These are phyloP conservation scores for Agonopterix arenella DNA, from an alignment of 2,888 invertebrate species.

Conservation along the genomic window DNA sequence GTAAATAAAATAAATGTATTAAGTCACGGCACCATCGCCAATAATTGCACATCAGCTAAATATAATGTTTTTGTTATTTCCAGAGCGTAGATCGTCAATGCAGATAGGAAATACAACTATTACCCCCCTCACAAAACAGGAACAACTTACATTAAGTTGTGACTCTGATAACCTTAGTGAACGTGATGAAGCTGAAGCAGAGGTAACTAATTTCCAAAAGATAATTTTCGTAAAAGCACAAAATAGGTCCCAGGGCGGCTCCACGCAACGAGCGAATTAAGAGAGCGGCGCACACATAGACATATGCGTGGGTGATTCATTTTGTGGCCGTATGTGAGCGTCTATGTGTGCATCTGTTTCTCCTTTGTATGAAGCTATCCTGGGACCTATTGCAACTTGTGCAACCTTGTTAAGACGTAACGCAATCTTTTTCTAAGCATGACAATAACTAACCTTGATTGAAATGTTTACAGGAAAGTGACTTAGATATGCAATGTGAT, in stretches of 20 bases:
- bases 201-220: slow-evolving; percentile 45
- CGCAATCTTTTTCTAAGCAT: no score
- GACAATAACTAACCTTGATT: no score
- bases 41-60: background rate
- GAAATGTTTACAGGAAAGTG: slow-evolving; percentile 58
- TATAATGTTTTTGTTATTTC: slow-evolving; percentile 17
- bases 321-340: no score
- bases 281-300: no score
- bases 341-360: no score
- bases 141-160: slow-evolving; percentile 78
- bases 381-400: no score
- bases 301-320: no score
- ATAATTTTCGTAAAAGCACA: background rate
- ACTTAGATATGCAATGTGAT: slow-evolving; percentile 72
- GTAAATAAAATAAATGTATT: slow-evolving; percentile 26
- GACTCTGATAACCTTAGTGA: slow-evolving; percentile 84
- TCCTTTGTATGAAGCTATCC: no score
- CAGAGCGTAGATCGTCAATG: slow-evolving; percentile 74
- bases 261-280: no score
- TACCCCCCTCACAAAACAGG: slow-evolving; percentile 66
- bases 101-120: slow-evolving; percentile 84
- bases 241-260: no score
- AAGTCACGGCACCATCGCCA: background rate
- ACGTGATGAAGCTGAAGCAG: slow-evolving; percentile 88
- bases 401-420: no score